phyloP scores from a whole-genome alignment of 2,888 invertebrate species.

The Papilio gigon region DNA sequence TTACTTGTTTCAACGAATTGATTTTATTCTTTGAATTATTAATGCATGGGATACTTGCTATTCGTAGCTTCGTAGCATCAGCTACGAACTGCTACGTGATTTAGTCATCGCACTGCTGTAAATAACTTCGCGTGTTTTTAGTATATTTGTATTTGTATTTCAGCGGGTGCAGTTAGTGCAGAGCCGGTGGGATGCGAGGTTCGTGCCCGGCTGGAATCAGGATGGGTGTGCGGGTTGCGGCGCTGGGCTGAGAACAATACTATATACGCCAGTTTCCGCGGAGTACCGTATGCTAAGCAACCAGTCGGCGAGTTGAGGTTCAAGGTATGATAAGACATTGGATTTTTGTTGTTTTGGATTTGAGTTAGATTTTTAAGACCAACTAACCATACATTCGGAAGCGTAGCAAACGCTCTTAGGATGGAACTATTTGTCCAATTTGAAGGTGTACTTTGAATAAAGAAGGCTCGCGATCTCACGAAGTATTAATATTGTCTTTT shows the following conservation, averaged over 20 bases:
- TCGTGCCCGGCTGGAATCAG: conserved; percentile 56
- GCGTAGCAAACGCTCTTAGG: too few relatives aligned
- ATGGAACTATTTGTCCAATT: too few relatives aligned
- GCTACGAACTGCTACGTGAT: conserved; percentile 1
- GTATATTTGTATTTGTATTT: conserved; percentile 39
- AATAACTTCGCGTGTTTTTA: too few relatives aligned
- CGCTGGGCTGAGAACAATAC: conserved; percentile 49
- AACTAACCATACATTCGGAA: too few relatives aligned
- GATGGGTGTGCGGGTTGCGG: conserved; percentile 63
- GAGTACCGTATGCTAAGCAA: conserved; percentile 74
- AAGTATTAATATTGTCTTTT: too few relatives aligned
- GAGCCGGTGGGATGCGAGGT: conserved; percentile 47
- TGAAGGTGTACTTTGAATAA: too few relatives aligned
- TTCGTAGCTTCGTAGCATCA: not conserved
- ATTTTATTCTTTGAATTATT: not conserved
- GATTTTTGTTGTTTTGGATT: too few relatives aligned
- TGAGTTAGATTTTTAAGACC: too few relatives aligned
- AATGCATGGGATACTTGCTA: not conserved
- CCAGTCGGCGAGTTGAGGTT: conserved; percentile 67
- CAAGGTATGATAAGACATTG: conserved; percentile 54
- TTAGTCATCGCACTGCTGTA: too few relatives aligned
- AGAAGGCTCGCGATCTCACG: too few relatives aligned
- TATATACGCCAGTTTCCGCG: conserved; percentile 70
- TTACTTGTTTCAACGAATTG: conserved; percentile 1
- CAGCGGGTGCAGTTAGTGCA: conserved; percentile 48